Base-by-base conservation (phyloP, 2,113 vertebrate genomes). In the Monopterus albus region DNA sequence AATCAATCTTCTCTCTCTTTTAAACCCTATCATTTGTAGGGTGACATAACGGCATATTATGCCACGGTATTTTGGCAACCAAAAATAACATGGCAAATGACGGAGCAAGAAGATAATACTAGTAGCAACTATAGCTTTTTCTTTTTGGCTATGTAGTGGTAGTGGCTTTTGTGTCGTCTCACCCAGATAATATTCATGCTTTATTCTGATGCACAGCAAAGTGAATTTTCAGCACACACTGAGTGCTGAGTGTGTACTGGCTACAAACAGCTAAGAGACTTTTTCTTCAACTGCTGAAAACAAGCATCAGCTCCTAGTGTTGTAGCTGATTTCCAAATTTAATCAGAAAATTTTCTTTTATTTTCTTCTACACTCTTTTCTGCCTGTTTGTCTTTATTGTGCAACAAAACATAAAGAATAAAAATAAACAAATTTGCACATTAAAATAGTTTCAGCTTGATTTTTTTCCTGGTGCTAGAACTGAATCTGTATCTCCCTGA, bases 231-330 rank as follows among this genome's bases (percentile, higher is more conserved):
- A 66, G 39, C 52, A 42, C 64, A 28, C 62, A 23, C 60, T 75
- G 25, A 59, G 42, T 45, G 62, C 53, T 56, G 53, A 53, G 78
- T 70, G 63, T 70, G 28, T 53, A 72, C 46, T 45, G 43, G 20
- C 51, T 38, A 63, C 56, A 63, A 51, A 20, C 26, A 59, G 28
- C 59, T 35, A 49, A 33, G 31, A 5, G 65, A 62, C 31, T 33
- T 25, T 46, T 29, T 63, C 14, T 13, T 36, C 28, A n/a, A 51
- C 47, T 55, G 35, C 40, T 50, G 42, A 65, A 49, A 69, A 69
- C 39, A 69, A 61, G 31, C 42, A 52, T 31, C 15, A 11, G 17
- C 52, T 29, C 8, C n/a, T n/a, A 20, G 52, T 17, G 57, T 59
- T 69, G 21, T 23, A 39, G 35, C 26, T 31, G 35, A 63, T 12